Conservation (phyloP, 2,797 vertebrate genomes). For the Phoeniculus purpureus region DNA sequence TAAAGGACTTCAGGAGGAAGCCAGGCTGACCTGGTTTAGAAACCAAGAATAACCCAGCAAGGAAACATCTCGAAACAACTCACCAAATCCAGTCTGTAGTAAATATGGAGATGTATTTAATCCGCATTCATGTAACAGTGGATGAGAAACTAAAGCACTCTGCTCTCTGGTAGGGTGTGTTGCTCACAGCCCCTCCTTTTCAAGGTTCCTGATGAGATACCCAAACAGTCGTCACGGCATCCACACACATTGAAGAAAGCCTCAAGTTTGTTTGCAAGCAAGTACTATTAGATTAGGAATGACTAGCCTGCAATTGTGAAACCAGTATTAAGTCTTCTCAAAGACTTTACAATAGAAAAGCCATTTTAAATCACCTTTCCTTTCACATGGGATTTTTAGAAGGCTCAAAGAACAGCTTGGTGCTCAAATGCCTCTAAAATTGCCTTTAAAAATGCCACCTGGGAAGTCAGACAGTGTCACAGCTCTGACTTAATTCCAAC, state of each 20-base stretch:
- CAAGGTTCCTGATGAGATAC: neutral
- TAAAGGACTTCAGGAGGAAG: neutral
- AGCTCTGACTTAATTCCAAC: neutral
- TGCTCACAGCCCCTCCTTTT: neutral
- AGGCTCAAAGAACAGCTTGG: neutral
- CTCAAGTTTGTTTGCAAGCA: neutral
- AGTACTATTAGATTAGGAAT: neutral
- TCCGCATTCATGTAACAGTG: neutral
- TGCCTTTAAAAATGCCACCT: neutral
- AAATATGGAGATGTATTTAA: neutral
- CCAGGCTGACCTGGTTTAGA: neutral
- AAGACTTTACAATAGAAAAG: neutral
- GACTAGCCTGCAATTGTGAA: neutral
- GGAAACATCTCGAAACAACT: neutral
- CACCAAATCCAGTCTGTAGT: neutral
- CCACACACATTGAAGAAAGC: neutral
- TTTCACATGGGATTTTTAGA: neutral
- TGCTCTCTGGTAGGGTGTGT: neutral
- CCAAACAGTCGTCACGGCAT: neutral
- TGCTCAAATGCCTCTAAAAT: conserved; percentile 10
- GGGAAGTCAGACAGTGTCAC: neutral
- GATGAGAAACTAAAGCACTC: neutral
- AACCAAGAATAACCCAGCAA: neutral
- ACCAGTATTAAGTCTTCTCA: neutral
- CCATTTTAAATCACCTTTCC: conserved; percentile 1